A percentile compares a stretch with the other conserved stretches of the same genome.
Conservation (phyloP, 2,888 invertebrate genomes). For the Pinctada fucata region DNA sequence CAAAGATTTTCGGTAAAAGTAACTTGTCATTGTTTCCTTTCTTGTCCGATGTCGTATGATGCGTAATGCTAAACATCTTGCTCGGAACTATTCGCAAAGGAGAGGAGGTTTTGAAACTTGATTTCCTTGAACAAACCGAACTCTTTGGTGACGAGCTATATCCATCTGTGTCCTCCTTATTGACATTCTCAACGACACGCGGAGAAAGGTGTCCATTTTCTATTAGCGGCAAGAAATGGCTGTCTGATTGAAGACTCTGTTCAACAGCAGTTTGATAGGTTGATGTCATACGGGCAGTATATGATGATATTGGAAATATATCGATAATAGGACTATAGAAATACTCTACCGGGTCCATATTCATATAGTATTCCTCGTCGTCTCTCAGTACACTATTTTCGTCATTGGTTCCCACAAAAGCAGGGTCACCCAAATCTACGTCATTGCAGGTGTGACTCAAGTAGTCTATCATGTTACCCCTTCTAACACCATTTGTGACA, state of each 20-base stretch:
- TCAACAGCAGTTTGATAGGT: background rate
- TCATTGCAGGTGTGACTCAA: background rate
- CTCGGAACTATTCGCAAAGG: background rate
- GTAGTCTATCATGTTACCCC: background rate
- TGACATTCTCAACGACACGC: no score
- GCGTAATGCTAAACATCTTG: background rate
- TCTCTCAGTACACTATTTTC: background rate
- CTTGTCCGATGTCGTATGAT: background rate
- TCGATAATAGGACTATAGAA: slow-evolving; percentile 21
- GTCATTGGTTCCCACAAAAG: no score
- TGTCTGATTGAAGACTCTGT: background rate
- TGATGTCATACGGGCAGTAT: background rate
- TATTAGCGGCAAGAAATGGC: background rate
- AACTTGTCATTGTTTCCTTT: no score
- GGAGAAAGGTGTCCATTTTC: background rate
- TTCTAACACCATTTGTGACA: background rate
- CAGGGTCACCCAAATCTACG: background rate
- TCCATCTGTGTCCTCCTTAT: no score
- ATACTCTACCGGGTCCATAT: slow-evolving; percentile 21
- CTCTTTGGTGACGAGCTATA: no score
- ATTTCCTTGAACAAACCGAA: no score
- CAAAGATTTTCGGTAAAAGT: no score
- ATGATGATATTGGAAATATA: slow-evolving; percentile 1
- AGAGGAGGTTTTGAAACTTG: no score
- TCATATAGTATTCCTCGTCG: slow-evolving; percentile 20